These are phyloP conservation scores for Lycopodina hypogea DNA, from an alignment of 37 sponge, comb jelly and placozoan genomes.

Conservation along the genomic window DNA sequence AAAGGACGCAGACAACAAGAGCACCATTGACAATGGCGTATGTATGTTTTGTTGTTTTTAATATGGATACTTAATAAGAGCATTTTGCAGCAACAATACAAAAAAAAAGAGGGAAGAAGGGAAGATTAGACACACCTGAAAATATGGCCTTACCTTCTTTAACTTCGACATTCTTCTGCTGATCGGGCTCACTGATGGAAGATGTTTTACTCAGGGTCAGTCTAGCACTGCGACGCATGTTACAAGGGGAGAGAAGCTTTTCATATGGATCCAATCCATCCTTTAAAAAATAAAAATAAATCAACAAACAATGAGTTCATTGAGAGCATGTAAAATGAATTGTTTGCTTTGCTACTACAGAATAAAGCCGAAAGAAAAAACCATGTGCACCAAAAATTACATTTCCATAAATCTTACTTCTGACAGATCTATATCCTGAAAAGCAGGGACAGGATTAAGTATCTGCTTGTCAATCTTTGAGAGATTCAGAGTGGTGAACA, in stretches of 20 bases:
- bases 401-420: conserved; percentile 20
- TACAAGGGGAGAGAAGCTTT: conserved; percentile 63
- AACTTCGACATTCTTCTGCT: too few species aligned
- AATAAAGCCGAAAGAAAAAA: background rate
- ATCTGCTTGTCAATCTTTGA: conserved; percentile 55
- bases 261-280: conserved; percentile 80
- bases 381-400: background rate
- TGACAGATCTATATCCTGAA: conserved; percentile 15
- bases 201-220: background rate
- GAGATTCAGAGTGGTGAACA: conserved; percentile 60
- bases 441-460: conserved; percentile 6
- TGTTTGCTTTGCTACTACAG: background rate
- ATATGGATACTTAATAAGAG: too few species aligned
- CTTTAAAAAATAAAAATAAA: conserved; percentile 7
- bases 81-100: too few species aligned
- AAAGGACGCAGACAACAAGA: too few species aligned
- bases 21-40: too few species aligned
- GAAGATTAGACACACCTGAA: too few species aligned
- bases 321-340: too few species aligned
- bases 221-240: background rate
- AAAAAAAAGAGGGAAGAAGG: too few species aligned
- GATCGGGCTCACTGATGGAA: background rate
- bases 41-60: too few species aligned
- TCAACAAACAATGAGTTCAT: too few species aligned
- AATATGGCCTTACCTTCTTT: conserved; percentile 1